Evolutionary conservation across 1,140 invertebrate genomes (phyloP), one percentile per base, ranked within the genome.

Genomic region (Pseudomyrmex concolor): DNA sequence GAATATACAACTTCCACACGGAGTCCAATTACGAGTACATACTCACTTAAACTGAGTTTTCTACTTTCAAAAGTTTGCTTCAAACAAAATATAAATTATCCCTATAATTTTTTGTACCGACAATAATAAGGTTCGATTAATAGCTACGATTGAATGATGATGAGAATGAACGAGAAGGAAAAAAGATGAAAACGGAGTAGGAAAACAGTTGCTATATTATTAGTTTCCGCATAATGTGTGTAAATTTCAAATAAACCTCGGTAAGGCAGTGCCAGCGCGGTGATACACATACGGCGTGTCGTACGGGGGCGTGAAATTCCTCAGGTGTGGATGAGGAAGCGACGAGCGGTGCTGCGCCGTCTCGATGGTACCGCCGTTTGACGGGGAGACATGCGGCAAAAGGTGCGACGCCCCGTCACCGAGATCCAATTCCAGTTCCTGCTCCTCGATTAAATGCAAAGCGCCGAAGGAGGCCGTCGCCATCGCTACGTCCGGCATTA

Each of bases 401-500:
- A 94, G 88, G 73, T 97, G 96, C 54, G 95, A 95, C 1, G 96
- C 95, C 0, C 96, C 96, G 91, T 97, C 97, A 2, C 97, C 97
- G 82, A 97, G 95, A 94, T 98, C 97, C 84, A 97, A 93, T 89
- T 96, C 95, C 84, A 94, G 94, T 89, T 96, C 95, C 84, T 94
- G 95, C 73, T 95, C 95, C 86, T 96, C 95, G 85, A 97, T 96
- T 60, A 97, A 92, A 88, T 96, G 96, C 67, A 97, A 94, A 83
- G 96, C 96, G 13, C 95, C 95, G 57, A 97, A 94, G 0, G 96
- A 96, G 2, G 96, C 95, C 0, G 97, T 97, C 50, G 97, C 97
- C 96, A 98, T 97, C n/a, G 97, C 97, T 64, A 98, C 97, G 92
- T 98, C 97, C 1, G 97, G 97, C 96, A 98, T 97, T 88, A 97